Base-by-base conservation (phyloP, 2,888 invertebrate genomes). In the Nyleta sp. region DNA sequence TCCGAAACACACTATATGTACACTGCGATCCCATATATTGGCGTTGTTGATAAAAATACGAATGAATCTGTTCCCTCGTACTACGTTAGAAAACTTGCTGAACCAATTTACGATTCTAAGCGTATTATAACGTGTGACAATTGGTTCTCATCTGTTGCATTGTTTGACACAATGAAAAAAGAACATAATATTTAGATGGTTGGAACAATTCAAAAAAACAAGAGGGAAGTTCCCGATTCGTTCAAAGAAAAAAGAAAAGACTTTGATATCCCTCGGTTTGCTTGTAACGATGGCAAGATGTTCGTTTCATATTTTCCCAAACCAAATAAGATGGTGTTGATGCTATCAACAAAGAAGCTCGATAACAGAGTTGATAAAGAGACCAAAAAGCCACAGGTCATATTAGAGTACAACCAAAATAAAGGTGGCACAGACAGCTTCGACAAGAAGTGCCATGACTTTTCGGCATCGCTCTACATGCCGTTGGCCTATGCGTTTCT, bases 391-490 rank as follows among this genome's bases (percentile, higher is more conserved):
- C 42, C 42, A 13, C 15, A 17, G 13, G 13, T 42, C 35, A 8
- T 83, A n/a, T 8, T 78, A 11, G 67, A 53, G 38, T 84, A 83
- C 60, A 84, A 82, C 42, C 33, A 60, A 28, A 82, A 75, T 20
- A 84, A 83, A 67, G 76, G 76, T 31, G 82, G 76, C 15, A 80
- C 80, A 15, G 83, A 83, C 33, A 68, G 75, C 6, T 82, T 84
- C 50, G 83, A 85, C 57, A 77, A 83, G 60, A 50, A 78, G 50
- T 80, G 81, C 59, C 67, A 78, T 35, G 59, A 50, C 2, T 83
- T 78, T 60, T 62, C 82, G n/a, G n/a, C n/a, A n/a, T n/a, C n/a
- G n/a, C n/a, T n/a, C n/a, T n/a, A n/a, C n/a, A n/a, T n/a, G n/a
- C n/a, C 82, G 20, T 17, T 82, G 48, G 40, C 77, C 82, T 10